Conservation (phyloP, 2,888 invertebrate genomes). For the Lutraria lutraria region DNA sequence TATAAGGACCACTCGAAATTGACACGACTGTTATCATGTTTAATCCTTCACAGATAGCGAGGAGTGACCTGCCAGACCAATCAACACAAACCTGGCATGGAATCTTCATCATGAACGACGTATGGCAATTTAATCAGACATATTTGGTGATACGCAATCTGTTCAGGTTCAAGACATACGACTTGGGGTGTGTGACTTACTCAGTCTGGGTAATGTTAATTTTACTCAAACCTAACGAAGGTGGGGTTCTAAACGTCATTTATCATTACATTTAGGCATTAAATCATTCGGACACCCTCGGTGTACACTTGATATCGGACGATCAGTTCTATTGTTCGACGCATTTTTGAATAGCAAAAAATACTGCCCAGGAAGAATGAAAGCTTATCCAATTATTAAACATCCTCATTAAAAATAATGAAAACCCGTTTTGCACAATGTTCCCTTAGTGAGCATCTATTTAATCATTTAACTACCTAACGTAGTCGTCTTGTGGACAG, state of each 20-base stretch:
- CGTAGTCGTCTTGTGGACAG: background rate
- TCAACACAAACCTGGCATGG: background rate
- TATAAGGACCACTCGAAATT: slow-evolving; percentile 7
- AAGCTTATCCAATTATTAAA: too few relatives aligned
- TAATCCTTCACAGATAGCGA: background rate
- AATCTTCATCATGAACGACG: background rate
- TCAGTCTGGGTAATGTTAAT: too few relatives aligned
- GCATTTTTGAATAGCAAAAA: too few relatives aligned
- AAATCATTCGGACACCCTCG: too few relatives aligned
- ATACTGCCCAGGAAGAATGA: too few relatives aligned
- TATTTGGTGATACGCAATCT: background rate
- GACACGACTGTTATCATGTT: background rate
- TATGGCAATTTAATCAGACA: background rate
- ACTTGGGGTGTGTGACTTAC: background rate
- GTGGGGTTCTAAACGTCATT: background rate
- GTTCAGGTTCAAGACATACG: background rate
- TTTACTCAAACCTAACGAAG: background rate
- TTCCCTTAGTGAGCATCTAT: too few relatives aligned
- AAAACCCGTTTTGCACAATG: too few relatives aligned
- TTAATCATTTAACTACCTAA: too few relatives aligned
- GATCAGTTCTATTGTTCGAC: too few relatives aligned
- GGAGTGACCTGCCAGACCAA: background rate
- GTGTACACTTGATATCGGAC: too few relatives aligned
- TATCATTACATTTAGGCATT: too few relatives aligned
- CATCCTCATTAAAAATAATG: too few relatives aligned